phyloP scores from a whole-genome alignment of 2,888 invertebrate genomes.

The Drosophila longiperda region DNA sequence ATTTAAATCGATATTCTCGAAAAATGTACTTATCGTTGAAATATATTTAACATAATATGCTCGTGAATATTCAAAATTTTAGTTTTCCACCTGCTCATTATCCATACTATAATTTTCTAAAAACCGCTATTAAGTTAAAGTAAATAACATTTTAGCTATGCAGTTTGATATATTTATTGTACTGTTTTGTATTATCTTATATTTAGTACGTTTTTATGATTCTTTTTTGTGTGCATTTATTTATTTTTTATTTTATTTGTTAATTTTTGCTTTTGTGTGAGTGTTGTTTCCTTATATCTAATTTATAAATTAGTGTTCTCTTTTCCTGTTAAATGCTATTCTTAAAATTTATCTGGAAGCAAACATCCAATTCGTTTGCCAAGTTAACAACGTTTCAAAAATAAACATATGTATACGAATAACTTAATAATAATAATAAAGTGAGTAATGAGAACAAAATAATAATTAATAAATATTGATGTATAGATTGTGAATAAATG shows the following conservation, averaged over 20 bases:
- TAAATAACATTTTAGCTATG: constrained; percentile 5
- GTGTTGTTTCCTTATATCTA: constrained; percentile 44
- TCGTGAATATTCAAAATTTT: neutral
- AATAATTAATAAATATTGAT: constrained; percentile 44
- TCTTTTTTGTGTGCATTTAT: constrained; percentile 45
- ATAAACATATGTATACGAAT: constrained; percentile 18
- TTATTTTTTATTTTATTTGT: constrained; percentile 20
- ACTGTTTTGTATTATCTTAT: constrained; percentile 33
- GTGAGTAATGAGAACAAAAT: constrained; percentile 19
- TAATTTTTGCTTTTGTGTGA: constrained; percentile 27
- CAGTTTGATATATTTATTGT: constrained; percentile 49
- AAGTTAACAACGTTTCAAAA: constrained; percentile 60
- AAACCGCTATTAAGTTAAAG: neutral
- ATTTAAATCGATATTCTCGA: neutral
- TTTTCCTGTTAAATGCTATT: constrained; percentile 65
- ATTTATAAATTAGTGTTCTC: constrained; percentile 53
- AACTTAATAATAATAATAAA: constrained; percentile 26
- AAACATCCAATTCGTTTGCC: constrained; percentile 54
- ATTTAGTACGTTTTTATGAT: constrained; percentile 27
- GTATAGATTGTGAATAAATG: constrained; percentile 28
- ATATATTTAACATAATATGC: neutral
- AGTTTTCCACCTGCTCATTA: neutral
- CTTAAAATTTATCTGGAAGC: constrained; percentile 64
- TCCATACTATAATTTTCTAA: neutral
- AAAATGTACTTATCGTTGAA: neutral